Conservation (phyloP, 2,113 vertebrate species). For the Ailurus styani region DNA sequence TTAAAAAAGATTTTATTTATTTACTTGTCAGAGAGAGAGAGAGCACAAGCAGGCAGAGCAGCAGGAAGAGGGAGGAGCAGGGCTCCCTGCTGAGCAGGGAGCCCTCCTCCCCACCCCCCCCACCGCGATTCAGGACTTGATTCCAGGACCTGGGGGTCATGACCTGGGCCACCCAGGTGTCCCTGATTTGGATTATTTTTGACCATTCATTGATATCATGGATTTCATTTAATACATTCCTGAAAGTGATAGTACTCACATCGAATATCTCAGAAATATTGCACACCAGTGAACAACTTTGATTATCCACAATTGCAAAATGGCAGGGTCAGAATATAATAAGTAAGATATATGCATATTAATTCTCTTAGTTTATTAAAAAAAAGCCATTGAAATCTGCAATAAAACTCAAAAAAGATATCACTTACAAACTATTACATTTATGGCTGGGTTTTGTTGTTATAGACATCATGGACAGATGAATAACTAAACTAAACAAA, state of each 20-base stretch:
- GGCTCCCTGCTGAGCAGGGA: too few relatives aligned
- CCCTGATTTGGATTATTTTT: conserved; percentile 18
- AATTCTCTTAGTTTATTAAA: neutral
- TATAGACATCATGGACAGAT: neutral
- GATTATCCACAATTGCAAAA: conserved; percentile 1
- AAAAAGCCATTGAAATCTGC: neutral
- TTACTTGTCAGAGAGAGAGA: too few relatives aligned
- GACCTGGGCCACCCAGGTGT: neutral
- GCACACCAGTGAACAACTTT: neutral
- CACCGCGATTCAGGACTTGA: too few relatives aligned
- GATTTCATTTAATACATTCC: neutral
- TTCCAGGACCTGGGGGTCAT: neutral
- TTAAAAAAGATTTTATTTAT: neutral
- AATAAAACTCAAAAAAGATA: neutral
- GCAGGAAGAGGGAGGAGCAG: too few relatives aligned
- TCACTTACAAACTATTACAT: neutral
- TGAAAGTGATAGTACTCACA: neutral
- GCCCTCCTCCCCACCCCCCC: too few relatives aligned
- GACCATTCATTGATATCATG: neutral
- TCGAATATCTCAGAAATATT: neutral
- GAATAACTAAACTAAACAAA: neutral
- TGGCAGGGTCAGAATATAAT: neutral
- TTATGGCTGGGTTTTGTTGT: neutral
- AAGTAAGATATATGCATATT: neutral
- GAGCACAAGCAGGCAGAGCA: too few relatives aligned